Percentiles rank a stretch among this genome's conserved stretches.
phyloP scores from a whole-genome alignment of 2,797 vertebrate genomes.

The Halcyon smyrnensis region DNA sequence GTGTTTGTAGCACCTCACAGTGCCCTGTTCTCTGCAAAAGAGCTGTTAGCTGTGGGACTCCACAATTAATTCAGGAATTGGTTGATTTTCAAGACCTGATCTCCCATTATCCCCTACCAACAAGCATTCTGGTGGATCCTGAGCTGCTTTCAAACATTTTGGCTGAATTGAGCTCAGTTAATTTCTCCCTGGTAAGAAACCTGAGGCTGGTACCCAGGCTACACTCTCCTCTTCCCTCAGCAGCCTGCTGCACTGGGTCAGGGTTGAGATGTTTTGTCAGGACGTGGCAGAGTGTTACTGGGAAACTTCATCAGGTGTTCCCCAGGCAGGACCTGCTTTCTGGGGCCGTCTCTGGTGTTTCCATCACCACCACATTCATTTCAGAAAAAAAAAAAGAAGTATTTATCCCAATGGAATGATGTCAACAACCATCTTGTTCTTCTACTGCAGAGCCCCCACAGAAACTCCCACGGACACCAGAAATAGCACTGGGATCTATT shows the following conservation, averaged over 20 bases:
- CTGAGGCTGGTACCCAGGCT: not conserved
- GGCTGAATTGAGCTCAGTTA: not conserved
- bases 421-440: constrained; percentile 13
- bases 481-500: constrained; percentile 54
- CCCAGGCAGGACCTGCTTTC: not conserved
- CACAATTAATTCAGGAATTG: not conserved
- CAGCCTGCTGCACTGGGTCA: not conserved
- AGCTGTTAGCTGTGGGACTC: not conserved
- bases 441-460: constrained; percentile 4
- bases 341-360: not conserved
- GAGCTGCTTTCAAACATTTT: not conserved
- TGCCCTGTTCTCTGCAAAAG: not conserved
- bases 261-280: not conserved
- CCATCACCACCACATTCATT: not conserved
- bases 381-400: not conserved
- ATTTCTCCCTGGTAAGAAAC: not conserved
- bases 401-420: constrained; percentile 2
- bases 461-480: constrained; percentile 27
- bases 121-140: not conserved
- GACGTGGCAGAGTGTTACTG: not conserved
- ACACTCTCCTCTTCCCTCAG: not conserved
- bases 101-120: not conserved
- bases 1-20: not conserved
- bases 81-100: not conserved
- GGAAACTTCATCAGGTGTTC: not conserved